Conservation (phyloP, 2,797 vertebrate species). For the Sternarchorhynchus goeldii region DNA sequence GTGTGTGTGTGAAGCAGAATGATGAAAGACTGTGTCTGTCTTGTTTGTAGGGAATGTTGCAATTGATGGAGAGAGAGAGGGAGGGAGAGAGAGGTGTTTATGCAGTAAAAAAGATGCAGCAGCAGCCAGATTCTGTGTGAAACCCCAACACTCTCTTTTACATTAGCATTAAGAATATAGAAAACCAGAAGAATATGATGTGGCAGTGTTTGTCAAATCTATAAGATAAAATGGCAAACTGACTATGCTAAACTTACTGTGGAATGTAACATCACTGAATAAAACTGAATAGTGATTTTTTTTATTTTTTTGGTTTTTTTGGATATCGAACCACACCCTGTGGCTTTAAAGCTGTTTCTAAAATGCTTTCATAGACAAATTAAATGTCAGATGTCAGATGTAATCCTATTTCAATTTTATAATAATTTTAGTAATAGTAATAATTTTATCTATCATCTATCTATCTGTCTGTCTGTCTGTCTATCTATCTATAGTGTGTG, state of each 20-base stretch:
- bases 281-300: no score
- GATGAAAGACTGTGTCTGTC: conserved; percentile 52
- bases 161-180: conserved; percentile 6
- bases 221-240: background rate
- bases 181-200: conserved; percentile 17
- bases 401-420: no score
- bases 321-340: no score
- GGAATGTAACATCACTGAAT: background rate
- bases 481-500: no score
- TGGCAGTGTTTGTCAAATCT: background rate
- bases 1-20: conserved; percentile 15
- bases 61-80: conserved; percentile 8
- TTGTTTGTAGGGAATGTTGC: conserved; percentile 32
- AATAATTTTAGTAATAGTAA: no score
- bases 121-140: background rate
- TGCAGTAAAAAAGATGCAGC: conserved; percentile 29
- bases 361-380: no score
- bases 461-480: no score
- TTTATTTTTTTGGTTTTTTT: no score
- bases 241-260: background rate
- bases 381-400: no score
- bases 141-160: conserved; percentile 25
- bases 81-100: conserved; percentile 30
- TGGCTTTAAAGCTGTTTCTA: no score
- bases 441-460: no score